phyloP scores from a whole-genome alignment of 1,140 invertebrate genomes.

The Pogonomyrmex californicus region DNA sequence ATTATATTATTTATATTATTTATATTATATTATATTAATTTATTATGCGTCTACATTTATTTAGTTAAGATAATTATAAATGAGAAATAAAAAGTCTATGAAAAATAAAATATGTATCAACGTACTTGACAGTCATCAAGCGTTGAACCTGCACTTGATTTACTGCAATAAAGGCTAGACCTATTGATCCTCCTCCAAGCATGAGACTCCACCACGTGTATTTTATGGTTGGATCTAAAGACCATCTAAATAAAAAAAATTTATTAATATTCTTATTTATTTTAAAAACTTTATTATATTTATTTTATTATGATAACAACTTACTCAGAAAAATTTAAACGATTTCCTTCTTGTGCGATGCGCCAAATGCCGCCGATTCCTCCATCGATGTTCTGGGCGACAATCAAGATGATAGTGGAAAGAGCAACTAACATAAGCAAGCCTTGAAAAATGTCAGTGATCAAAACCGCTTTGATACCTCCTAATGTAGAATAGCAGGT shows the following conservation, averaged over 20 bases:
- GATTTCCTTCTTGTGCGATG: constrained; percentile 88
- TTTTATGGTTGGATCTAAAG: constrained; percentile 90
- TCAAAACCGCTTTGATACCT: constrained; percentile 96
- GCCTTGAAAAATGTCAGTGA: constrained; percentile 95
- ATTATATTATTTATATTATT: not conserved
- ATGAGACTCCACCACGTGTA: constrained; percentile 92
- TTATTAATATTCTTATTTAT: not conserved
- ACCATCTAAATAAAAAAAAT: constrained; percentile 67
- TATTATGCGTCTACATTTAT: not conserved
- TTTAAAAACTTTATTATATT: constrained; percentile 20
- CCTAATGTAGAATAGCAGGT: constrained; percentile 96
- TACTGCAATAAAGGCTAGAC: constrained; percentile 92
- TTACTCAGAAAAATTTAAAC: constrained; percentile 81
- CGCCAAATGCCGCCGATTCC: constrained; percentile 89
- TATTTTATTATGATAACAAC: constrained; percentile 13
- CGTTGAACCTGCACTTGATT: constrained; percentile 90
- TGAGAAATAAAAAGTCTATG: not conserved
- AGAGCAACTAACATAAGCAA: constrained; percentile 91
- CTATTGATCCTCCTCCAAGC: constrained; percentile 92
- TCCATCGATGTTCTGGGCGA: constrained; percentile 91
- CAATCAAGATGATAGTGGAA: constrained; percentile 81
- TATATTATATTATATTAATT: not conserved
- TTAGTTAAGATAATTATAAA: not conserved
- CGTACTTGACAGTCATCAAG: constrained; percentile 83
- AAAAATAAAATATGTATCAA: constrained; percentile 25